Evolutionary conservation across 1,140 invertebrate genomes (phyloP).

Genomic region (Cyclargus thomasi): DNA sequence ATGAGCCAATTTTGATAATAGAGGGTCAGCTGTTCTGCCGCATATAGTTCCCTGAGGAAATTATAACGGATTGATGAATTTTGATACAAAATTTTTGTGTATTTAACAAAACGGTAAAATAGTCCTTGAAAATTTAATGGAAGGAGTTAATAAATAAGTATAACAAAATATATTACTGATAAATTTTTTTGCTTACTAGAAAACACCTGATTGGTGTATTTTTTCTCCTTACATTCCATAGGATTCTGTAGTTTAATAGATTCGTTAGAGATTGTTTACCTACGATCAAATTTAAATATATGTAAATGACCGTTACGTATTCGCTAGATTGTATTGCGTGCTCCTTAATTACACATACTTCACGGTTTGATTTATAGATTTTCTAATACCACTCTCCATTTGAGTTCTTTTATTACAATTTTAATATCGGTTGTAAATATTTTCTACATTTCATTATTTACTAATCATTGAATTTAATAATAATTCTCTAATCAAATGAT

Average conservation of each 20-base stretch:
- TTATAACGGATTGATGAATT: not conserved
- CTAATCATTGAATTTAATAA: too few relatives aligned
- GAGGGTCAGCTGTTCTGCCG: not conserved
- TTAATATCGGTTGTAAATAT: too few relatives aligned
- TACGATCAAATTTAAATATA: not conserved
- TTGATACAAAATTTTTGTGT: not conserved
- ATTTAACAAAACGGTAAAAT: too few relatives aligned
- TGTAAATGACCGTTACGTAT: not conserved
- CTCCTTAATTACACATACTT: not conserved
- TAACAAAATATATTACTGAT: too few relatives aligned
- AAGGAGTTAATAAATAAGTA: too few relatives aligned
- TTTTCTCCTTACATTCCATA: too few relatives aligned
- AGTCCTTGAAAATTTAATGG: too few relatives aligned
- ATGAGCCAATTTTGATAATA: too few relatives aligned
- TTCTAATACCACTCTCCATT: constrained; percentile 11
- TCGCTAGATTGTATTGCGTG: not conserved
- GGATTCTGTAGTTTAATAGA: not conserved
- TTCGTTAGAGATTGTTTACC: not conserved
- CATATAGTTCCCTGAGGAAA: not conserved
- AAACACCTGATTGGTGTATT: too few relatives aligned
- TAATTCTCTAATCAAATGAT: too few relatives aligned
- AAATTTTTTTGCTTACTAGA: too few relatives aligned
- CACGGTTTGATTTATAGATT: constrained; percentile 7
- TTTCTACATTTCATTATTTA: too few relatives aligned
- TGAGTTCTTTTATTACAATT: not conserved